Conservation (phyloP, 1,140 invertebrate species). For the Rhyacophila brunnea region DNA sequence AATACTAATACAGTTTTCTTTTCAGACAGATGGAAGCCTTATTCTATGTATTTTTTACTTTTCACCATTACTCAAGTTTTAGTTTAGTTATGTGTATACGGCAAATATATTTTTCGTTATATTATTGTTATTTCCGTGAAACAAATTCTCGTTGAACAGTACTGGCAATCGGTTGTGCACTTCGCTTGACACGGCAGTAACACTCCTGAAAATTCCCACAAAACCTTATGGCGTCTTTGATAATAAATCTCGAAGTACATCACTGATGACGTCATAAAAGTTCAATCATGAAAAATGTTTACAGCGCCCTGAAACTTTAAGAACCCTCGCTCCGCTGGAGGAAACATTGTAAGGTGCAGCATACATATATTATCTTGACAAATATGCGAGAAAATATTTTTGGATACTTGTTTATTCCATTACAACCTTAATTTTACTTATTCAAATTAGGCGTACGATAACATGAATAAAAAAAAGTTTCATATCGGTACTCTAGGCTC, state of each 20-base stretch:
- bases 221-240: constrained; percentile 9
- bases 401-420: background rate
- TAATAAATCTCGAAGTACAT: constrained; percentile 22
- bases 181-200: constrained; percentile 1
- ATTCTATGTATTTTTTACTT: too few species aligned
- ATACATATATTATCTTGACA: background rate
- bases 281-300: constrained; percentile 35
- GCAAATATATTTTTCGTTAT: too few species aligned
- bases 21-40: too few species aligned
- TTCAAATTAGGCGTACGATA: background rate
- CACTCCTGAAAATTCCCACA: background rate
- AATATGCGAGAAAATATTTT: constrained; percentile 4
- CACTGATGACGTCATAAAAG: constrained; percentile 32
- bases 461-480: background rate
- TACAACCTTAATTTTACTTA: background rate
- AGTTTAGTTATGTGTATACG: too few species aligned
- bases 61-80: too few species aligned
- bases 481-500: too few species aligned
- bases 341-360: constrained; percentile 11
- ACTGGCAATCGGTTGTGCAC: background rate
- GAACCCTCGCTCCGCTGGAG: background rate
- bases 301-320: constrained; percentile 29
- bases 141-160: background rate
- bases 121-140: too few species aligned
- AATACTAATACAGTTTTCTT: too few species aligned